Evolutionary conservation across 2,888 invertebrate genomes (phyloP).

Genomic region (Agrochola lota): DNA sequence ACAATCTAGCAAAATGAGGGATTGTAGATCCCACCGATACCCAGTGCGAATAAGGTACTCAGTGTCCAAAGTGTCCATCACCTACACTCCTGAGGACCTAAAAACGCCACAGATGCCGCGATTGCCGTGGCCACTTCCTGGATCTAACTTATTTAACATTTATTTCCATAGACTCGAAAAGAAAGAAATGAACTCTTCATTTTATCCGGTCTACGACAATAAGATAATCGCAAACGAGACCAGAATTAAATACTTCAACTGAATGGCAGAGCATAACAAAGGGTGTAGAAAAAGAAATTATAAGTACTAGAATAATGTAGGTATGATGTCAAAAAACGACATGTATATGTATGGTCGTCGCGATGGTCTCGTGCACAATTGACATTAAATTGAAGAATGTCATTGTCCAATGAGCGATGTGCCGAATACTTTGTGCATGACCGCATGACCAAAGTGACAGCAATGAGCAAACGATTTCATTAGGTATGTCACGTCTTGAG

Average conservation of each 20-base stretch:
- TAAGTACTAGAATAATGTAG: background rate
- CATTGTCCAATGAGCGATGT: slow-evolving; percentile 38
- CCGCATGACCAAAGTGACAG: slow-evolving; percentile 30
- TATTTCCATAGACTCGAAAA: background rate
- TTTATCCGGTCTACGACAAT: background rate
- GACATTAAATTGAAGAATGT: slow-evolving; percentile 51
- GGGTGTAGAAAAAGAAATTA: too few species aligned
- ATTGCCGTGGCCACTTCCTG: background rate
- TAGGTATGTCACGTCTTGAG: slow-evolving; percentile 5
- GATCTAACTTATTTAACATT: background rate
- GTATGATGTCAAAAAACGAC: background rate
- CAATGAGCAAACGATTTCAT: slow-evolving; percentile 39
- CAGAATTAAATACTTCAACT: background rate
- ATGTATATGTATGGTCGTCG: background rate
- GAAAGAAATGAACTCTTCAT: background rate
- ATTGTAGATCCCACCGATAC: background rate
- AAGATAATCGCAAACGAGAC: background rate
- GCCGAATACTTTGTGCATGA: slow-evolving; percentile 55
- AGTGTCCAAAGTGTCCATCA: background rate
- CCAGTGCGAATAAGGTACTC: background rate
- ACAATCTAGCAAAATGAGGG: background rate
- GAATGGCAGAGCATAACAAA: background rate
- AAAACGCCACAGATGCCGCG: background rate
- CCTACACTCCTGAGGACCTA: background rate
- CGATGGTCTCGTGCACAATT: slow-evolving; percentile 37